Conservation (phyloP, 2,888 invertebrate genomes). For the Acleris laterana region DNA sequence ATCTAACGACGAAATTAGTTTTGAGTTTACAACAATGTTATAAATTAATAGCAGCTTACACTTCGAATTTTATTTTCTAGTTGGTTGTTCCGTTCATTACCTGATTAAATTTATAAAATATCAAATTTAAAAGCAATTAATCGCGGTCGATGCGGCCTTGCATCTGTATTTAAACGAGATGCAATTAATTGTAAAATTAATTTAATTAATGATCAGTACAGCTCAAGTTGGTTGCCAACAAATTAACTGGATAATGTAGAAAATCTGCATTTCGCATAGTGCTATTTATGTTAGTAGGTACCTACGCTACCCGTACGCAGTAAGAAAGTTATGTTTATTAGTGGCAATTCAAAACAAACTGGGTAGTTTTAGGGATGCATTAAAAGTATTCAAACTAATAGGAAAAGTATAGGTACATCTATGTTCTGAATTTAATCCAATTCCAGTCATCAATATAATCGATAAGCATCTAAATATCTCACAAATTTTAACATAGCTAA, state of each 20-base stretch:
- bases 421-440: too few species aligned
- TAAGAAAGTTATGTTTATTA: conserved; percentile 10
- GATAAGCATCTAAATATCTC: too few species aligned
- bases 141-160: background rate
- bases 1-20: conserved; percentile 17
- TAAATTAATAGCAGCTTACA: background rate
- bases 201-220: conserved; percentile 17
- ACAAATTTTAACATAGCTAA: too few species aligned
- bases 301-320: background rate
- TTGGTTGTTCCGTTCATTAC: too few species aligned
- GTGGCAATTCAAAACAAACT: background rate
- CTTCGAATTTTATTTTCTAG: too few species aligned
- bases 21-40: conserved; percentile 1
- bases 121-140: background rate
- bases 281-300: background rate
- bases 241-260: conserved; percentile 15
- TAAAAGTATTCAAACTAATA: too few species aligned
- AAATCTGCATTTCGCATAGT: conserved; percentile 12
- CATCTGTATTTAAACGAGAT: background rate
- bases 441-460: too few species aligned
- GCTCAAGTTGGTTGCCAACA: conserved; percentile 16
- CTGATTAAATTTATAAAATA: background rate
- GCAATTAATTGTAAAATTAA: conserved; percentile 23
- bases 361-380: too few species aligned
- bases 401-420: too few species aligned